Evolutionary conservation across 2,888 invertebrate genomes (phyloP).

Genomic region (Mamestra brassicae): DNA sequence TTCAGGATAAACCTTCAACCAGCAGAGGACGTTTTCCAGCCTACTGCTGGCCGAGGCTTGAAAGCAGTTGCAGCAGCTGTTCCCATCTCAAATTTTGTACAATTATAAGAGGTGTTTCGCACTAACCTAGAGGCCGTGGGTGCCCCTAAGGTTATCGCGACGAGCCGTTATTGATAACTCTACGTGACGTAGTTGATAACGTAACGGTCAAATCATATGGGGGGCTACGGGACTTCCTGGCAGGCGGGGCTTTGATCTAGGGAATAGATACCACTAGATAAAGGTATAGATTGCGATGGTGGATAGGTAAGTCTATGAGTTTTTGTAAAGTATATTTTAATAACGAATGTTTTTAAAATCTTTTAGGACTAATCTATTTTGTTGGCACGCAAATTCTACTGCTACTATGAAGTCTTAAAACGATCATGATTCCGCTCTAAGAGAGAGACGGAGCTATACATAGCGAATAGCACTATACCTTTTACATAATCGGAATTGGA

Average conservation of each 20-base stretch:
- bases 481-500: no score
- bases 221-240: constrained; percentile 28
- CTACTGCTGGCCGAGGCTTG: no score
- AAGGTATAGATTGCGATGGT: neutral
- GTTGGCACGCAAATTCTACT: no score
- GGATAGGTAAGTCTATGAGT: constrained; percentile 2
- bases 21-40: no score
- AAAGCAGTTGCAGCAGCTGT: no score
- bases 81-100: no score
- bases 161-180: constrained; percentile 32
- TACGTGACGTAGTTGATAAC: constrained; percentile 38
- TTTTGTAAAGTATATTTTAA: neutral
- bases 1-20: no score
- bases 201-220: constrained; percentile 46
- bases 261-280: constrained; percentile 13
- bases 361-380: no score
- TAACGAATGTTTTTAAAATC: neutral
- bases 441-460: no score
- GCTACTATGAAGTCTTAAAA: no score
- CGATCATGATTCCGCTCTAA: no score
- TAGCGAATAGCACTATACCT: no score
- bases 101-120: constrained; percentile 13
- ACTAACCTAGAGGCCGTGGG: constrained; percentile 28
- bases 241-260: constrained; percentile 7
- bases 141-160: constrained; percentile 32